Conservation (phyloP, 2,113 vertebrate genomes). For the Brachyhypopomus gauderio region DNA sequence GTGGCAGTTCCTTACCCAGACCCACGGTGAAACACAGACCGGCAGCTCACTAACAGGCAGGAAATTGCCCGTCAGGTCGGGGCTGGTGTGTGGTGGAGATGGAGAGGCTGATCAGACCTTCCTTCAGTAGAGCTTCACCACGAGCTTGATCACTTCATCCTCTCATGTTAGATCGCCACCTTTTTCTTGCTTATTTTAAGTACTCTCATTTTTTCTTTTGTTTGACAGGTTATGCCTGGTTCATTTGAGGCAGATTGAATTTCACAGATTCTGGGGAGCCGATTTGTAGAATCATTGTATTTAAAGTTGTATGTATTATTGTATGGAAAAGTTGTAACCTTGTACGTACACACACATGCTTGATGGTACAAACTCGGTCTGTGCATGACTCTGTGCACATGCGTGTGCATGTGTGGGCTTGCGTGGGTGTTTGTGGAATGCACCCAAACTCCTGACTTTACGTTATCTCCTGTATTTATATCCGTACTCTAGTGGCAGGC, state of each 20-base stretch:
- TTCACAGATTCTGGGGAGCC: no score
- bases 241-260: no score
- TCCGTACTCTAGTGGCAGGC: neutral
- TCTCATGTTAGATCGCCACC: neutral
- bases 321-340: no score
- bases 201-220: no score
- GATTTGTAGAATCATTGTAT: no score
- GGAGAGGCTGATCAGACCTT: neutral
- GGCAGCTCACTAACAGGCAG: neutral
- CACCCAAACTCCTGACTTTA: neutral
- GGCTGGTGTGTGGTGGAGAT: neutral
- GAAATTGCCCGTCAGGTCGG: neutral
- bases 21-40: neutral
- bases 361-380: no score
- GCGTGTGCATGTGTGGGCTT: neutral
- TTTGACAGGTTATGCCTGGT: no score
- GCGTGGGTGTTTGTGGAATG: neutral
- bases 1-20: neutral
- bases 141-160: neutral
- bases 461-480: neutral
- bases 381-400: neutral
- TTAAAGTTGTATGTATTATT: no score
- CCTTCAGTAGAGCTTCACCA: neutral
- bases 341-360: no score
- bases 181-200: neutral